phyloP scores from a whole-genome alignment of 2,797 vertebrate species.

The Leontopithecus rosalia region DNA sequence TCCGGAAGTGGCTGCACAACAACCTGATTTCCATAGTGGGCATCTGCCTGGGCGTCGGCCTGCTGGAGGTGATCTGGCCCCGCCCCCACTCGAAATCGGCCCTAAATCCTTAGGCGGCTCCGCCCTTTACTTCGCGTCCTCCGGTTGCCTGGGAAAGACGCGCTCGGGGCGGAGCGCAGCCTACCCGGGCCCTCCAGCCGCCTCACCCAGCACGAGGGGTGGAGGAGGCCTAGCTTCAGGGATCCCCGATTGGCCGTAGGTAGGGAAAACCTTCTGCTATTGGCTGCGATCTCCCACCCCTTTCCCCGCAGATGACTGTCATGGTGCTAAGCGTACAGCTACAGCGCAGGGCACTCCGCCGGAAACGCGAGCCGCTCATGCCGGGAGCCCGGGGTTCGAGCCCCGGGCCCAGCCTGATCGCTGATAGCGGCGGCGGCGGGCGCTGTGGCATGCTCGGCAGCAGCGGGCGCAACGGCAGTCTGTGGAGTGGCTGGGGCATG shows the following conservation, averaged over 20 bases:
- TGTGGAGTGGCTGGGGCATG: slow-evolving; percentile 52
- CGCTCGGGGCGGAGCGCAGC: rapidly evolving
- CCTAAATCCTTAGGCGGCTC: background rate
- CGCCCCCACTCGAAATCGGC: background rate
- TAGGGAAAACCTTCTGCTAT: background rate
- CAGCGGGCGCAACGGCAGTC: slow-evolving; percentile 13
- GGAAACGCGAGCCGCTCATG: background rate
- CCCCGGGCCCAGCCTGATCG: background rate
- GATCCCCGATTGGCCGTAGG: background rate
- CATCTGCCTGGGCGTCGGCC: slow-evolving; percentile 79
- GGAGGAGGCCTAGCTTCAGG: background rate
- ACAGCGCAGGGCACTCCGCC: background rate
- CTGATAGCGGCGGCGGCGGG: background rate
- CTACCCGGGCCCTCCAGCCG: too few relatives aligned
- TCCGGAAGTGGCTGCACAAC: slow-evolving; percentile 77
- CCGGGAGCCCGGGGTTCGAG: background rate
- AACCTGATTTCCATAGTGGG: slow-evolving; percentile 82
- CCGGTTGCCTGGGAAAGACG: background rate
- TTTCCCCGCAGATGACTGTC: slow-evolving; percentile 61
- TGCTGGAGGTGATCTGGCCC: slow-evolving; percentile 79
- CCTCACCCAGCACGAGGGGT: rapidly evolving
- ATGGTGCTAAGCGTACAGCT: slow-evolving; percentile 54
- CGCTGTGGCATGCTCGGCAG: slow-evolving; percentile 29
- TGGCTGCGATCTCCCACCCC: background rate
- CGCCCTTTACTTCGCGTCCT: background rate